These are phyloP conservation scores for Apteryx owenii DNA, from an alignment of 2,113 vertebrate species.

Conservation along the genomic window DNA sequence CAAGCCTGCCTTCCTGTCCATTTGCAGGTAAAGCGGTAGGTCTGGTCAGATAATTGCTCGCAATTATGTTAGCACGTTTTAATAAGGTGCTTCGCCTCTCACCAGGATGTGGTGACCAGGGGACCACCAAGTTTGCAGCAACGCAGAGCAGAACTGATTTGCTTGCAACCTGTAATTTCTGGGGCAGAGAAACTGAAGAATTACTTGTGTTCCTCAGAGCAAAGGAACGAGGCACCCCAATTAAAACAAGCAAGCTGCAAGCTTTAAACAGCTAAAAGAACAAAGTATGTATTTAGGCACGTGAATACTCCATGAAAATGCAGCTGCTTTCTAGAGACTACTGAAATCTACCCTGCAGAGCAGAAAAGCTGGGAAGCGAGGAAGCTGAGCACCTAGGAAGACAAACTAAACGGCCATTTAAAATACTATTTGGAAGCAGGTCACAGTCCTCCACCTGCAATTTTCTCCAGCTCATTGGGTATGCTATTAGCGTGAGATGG, in stretches of 20 bases:
- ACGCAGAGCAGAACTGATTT: not conserved
- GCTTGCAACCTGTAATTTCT: not conserved
- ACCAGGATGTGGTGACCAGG: not conserved
- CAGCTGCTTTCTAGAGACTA: not conserved
- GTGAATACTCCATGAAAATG: not conserved
- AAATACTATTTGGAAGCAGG: not conserved
- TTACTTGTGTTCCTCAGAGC: not conserved
- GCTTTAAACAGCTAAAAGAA: not conserved
- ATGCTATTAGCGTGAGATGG: not conserved
- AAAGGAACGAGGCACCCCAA: not conserved
- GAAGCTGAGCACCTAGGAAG: not conserved
- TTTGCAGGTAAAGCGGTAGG: slow-evolving; percentile 15
- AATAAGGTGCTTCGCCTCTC: not conserved
- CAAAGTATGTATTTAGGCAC: not conserved
- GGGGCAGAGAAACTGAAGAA: not conserved
- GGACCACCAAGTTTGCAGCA: not conserved
- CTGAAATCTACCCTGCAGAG: not conserved
- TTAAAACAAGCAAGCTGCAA: not conserved
- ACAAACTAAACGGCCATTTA: not conserved
- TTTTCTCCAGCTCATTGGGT: not conserved
- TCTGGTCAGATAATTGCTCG: slow-evolving; percentile 12
- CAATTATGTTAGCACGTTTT: not conserved
- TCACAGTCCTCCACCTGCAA: not conserved
- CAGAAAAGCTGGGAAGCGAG: not conserved
- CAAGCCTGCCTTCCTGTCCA: not conserved